Evolutionary conservation across 2,113 vertebrate genomes (phyloP).

Genomic region (Myocastor coypus): DNA sequence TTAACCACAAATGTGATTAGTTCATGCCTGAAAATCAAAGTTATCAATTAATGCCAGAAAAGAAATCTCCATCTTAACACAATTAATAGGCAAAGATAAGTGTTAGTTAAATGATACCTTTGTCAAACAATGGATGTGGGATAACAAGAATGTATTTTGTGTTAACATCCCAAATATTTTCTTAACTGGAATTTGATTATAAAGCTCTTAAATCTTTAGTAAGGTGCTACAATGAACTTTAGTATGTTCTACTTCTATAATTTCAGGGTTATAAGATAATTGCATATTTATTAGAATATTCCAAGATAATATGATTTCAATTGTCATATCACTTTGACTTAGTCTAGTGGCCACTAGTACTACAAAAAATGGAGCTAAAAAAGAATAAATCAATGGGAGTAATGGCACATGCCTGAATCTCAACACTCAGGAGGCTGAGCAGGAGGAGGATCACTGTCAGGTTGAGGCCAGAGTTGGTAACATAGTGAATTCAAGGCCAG

Average conservation of each 20-base stretch:
- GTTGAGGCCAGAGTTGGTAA: background rate
- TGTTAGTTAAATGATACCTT: conserved; percentile 87
- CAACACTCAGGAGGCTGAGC: background rate
- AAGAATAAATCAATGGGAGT: background rate
- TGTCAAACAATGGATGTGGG: conserved; percentile 91
- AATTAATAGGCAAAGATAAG: conserved; percentile 85
- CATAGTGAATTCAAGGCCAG: background rate
- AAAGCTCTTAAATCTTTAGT: conserved; percentile 18
- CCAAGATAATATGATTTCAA: conserved; percentile 16
- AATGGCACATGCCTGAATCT: background rate
- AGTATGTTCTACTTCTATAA: conserved; percentile 15
- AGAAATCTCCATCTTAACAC: conserved; percentile 86
- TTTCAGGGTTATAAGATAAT: conserved; percentile 16
- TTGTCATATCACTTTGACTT: background rate
- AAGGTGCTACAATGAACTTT: conserved; percentile 19
- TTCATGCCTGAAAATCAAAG: conserved; percentile 94
- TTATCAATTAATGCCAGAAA: conserved; percentile 88
- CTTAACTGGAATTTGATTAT: conserved; percentile 59
- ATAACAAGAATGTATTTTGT: conserved; percentile 65
- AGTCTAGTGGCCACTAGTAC: background rate
- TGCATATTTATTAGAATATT: conserved; percentile 31
- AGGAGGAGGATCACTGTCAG: background rate
- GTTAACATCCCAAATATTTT: conserved; percentile 36
- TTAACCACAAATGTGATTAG: conserved; percentile 90
- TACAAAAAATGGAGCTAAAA: conserved; percentile 9